Evolutionary conservation across 2,888 invertebrate species (phyloP).

Genomic region (Ophonus ardosiacus): DNA sequence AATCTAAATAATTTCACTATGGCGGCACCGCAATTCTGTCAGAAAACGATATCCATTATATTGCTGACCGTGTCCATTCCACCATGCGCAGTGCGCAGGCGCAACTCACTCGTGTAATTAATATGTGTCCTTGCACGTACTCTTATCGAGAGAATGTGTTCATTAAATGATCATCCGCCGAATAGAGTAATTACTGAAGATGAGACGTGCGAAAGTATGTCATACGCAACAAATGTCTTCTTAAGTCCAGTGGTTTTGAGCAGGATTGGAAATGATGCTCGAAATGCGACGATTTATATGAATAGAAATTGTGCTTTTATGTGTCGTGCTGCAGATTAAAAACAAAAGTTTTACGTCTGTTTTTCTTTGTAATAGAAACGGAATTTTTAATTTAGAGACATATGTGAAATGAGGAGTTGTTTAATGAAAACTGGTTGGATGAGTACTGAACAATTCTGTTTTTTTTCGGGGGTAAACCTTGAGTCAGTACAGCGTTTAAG

Average conservation of each 20-base stretch:
- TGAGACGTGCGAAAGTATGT: constrained; percentile 51
- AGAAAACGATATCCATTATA: constrained; percentile 39
- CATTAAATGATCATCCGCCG: constrained; percentile 49
- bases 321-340: constrained; percentile 7
- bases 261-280: not conserved
- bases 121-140: constrained; percentile 49
- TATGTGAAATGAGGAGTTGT: not conserved
- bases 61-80: constrained; percentile 22
- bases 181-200: constrained; percentile 50
- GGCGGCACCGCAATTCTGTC: not conserved
- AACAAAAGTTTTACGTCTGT: constrained; percentile 10
- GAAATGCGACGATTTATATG: constrained; percentile 26
- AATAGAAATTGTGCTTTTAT: constrained; percentile 38
- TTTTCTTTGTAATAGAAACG: constrained; percentile 24
- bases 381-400: constrained; percentile 11
- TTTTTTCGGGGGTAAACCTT: not conserved
- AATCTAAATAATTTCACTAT: constrained; percentile 40
- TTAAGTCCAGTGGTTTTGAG: not conserved
- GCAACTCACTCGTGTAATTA: constrained; percentile 44
- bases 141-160: constrained; percentile 47
- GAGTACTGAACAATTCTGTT: not conserved
- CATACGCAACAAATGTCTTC: not conserved
- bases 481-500: too few species aligned
- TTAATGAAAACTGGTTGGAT: not conserved
- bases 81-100: not conserved